Base-by-base conservation (phyloP, 2,797 vertebrate genomes). In the Acomys russatus region DNA sequence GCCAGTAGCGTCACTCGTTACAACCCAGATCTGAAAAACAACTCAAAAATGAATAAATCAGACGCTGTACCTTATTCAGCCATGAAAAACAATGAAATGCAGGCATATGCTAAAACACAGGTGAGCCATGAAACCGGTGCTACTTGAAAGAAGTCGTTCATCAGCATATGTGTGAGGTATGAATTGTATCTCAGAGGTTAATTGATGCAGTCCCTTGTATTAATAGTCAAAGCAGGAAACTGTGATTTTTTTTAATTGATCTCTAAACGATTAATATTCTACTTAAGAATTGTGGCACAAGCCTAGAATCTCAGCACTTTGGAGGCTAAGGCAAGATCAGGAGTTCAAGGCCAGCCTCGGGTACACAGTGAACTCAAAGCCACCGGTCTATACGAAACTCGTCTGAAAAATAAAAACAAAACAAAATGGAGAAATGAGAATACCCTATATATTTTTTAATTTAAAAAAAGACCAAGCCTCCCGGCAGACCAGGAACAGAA, bases 391-490 rank as follows among this genome's bases (percentile, higher is more conserved):
- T 6, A 15, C 51, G 66, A 86, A 68, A 54, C 30, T 33, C 70
- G 30, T 54, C 64, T 86, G 30, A 54, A n/a, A n/a, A 66, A 54
- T 28, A 51, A 85, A 54, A 49, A 44, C 73, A 76, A 28, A 84
- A 85, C 4, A 86, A 70, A 86, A 25, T n/a, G 49, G 61, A 66
- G 44, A 66, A 38, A 51, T 49, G 44, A 9, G 82, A 85, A 33
- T 66, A 28, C 10, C 38, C 38, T 49, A 86, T 11, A 71, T 71
- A 93, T n/a, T 61, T 56, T 35, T 51, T 71, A 30, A 76, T 91
- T 23, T 38, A n/a, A 76, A 85, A 95, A 96, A 76, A 61, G 35
- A 88, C 7, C 73, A 96, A 96, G 71, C 8, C 38, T 64, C 28
- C 23, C 3, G 54, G 51, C 28, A 90, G 70, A 59, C 15, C n/a